Percentiles rank a stretch among this genome's conserved stretches.
Evolutionary conservation across 2,113 vertebrate genomes (phyloP).

Genomic region (Parus major): DNA sequence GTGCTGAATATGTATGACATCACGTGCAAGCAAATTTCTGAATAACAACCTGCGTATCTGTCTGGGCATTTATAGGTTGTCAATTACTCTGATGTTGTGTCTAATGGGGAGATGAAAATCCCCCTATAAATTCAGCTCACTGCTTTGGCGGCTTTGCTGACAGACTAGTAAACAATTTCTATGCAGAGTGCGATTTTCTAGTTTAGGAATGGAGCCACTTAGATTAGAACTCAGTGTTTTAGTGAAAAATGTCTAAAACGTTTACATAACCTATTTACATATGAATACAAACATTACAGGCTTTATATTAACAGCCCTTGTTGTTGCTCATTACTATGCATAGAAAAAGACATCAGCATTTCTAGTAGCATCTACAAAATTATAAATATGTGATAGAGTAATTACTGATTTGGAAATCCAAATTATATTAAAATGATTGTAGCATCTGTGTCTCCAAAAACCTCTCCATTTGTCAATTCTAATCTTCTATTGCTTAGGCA

Average conservation of each 20-base stretch:
- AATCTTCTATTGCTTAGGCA: slow-evolving; percentile 60
- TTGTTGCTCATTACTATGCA: slow-evolving; percentile 68
- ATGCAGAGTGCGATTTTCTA: slow-evolving; percentile 41
- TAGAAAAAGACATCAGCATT: slow-evolving; percentile 66
- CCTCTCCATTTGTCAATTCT: slow-evolving; percentile 69
- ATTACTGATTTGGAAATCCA: slow-evolving; percentile 73
- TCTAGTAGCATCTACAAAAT: slow-evolving; percentile 69
- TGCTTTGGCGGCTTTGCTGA: slow-evolving; percentile 28
- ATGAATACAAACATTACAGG: slow-evolving; percentile 68
- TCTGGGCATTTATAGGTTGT: not conserved
- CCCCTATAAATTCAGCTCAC: not conserved
- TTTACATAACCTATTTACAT: slow-evolving; percentile 71
- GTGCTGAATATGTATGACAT: not conserved
- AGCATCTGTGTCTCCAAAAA: slow-evolving; percentile 70
- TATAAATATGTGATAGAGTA: slow-evolving; percentile 72
- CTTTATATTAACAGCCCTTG: slow-evolving; percentile 70
- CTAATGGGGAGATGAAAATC: not conserved
- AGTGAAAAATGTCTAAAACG: slow-evolving; percentile 65
- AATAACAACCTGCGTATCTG: not conserved
- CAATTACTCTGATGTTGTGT: not conserved
- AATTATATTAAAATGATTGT: slow-evolving; percentile 72
- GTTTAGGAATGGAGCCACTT: slow-evolving; percentile 62
- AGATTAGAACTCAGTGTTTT: slow-evolving; percentile 61
- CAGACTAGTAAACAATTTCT: slow-evolving; percentile 55
- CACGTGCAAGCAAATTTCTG: not conserved